phyloP scores from a whole-genome alignment of 2,888 invertebrate species.

The Sphecodes monilicornis region DNA sequence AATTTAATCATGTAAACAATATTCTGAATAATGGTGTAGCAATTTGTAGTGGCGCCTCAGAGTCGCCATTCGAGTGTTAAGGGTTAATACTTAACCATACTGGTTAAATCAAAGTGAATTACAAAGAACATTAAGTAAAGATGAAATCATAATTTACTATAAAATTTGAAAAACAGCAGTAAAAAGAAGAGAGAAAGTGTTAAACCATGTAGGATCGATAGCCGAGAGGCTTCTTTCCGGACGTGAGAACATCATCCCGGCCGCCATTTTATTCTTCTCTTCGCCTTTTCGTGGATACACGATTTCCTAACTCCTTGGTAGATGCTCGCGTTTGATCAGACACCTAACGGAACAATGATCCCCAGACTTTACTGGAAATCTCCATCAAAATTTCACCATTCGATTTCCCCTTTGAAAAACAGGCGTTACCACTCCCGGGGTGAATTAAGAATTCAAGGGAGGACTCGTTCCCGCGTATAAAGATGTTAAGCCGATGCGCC shows the following conservation, averaged over 20 bases:
- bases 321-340: neutral
- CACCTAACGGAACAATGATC: neutral
- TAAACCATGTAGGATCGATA: neutral
- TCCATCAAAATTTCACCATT: slow-evolving; percentile 48
- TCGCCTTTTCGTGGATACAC: too few relatives aligned
- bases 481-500: slow-evolving; percentile 28
- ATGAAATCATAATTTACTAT: too few relatives aligned
- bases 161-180: too few relatives aligned
- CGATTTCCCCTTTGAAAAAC: slow-evolving; percentile 44
- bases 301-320: slow-evolving; percentile 7
- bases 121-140: too few relatives aligned
- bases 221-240: neutral
- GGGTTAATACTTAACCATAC: too few relatives aligned
- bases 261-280: neutral
- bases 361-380: neutral
- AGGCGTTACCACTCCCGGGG: slow-evolving; percentile 44
- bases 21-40: too few relatives aligned
- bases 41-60: too few relatives aligned
- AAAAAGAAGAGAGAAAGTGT: too few relatives aligned
- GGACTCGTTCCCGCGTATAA: slow-evolving; percentile 28
- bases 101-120: too few relatives aligned
- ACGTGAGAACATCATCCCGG: neutral
- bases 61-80: too few relatives aligned
- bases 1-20: too few relatives aligned
- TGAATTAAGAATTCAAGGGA: slow-evolving; percentile 40